Evolutionary conservation across 37 sponge, comb jelly and placozoan genomes (phyloP).

Genomic region (Geodia barretti): DNA sequence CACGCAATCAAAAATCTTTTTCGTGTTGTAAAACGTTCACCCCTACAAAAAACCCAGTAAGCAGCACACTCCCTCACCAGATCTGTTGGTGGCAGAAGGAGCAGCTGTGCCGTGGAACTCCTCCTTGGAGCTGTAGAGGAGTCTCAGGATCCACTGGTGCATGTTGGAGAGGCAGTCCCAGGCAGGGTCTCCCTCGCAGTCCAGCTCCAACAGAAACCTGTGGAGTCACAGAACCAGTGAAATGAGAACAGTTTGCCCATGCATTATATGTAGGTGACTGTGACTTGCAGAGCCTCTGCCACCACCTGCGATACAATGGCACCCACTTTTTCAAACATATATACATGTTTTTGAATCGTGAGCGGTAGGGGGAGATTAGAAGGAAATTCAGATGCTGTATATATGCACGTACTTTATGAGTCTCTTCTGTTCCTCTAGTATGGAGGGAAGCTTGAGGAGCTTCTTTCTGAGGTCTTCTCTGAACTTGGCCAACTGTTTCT

Average conservation of each 20-base stretch:
- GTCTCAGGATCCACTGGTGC: slow-evolving; percentile 67
- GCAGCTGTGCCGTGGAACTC: slow-evolving; percentile 63
- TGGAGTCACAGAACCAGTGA: background rate
- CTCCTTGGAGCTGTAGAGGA: slow-evolving; percentile 53
- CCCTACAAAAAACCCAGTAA: no score
- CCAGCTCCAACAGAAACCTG: slow-evolving; percentile 89
- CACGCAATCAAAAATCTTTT: no score
- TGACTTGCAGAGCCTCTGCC: background rate
- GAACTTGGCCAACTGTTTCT: slow-evolving; percentile 67
- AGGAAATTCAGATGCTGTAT: background rate
- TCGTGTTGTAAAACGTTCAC: no score
- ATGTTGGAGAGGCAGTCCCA: slow-evolving; percentile 89
- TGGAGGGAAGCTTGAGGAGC: slow-evolving; percentile 62
- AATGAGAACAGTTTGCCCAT: background rate
- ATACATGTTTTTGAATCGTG: background rate
- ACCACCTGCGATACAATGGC: no score
- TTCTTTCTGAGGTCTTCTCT: slow-evolving; percentile 63
- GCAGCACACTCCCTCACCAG: slow-evolving; percentile 1
- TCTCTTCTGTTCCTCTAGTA: slow-evolving; percentile 84
- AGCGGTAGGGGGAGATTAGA: background rate
- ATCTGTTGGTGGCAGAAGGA: background rate
- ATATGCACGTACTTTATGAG: slow-evolving; percentile 87
- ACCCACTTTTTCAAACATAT: no score
- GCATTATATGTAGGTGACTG: background rate
- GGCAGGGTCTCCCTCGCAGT: slow-evolving; percentile 88